phyloP scores from a whole-genome alignment of 2,113 vertebrate species.

The Oreochromis niloticus region DNA sequence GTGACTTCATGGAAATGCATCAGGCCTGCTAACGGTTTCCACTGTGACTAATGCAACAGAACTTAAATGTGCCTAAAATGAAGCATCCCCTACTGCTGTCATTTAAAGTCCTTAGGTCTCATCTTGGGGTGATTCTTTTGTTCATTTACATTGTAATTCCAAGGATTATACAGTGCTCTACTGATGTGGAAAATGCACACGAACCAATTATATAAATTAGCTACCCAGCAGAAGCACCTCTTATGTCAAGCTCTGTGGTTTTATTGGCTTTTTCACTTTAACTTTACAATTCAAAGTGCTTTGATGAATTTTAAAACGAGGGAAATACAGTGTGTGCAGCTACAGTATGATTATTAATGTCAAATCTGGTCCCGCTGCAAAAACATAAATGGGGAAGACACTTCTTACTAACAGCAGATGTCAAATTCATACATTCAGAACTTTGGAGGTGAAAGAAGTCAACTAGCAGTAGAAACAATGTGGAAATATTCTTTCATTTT shows the following conservation, averaged over 20 bases:
- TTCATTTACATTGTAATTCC: slow-evolving; percentile 2
- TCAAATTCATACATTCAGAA: not conserved
- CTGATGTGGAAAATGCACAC: not conserved
- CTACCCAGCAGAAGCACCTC: not conserved
- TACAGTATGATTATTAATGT: not conserved
- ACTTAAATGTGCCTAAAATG: not conserved
- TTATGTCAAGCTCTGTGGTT: not conserved
- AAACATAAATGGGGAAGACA: not conserved
- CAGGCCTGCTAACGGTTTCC: not conserved
- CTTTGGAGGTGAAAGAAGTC: not conserved
- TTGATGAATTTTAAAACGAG: not conserved
- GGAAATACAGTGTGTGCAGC: not conserved
- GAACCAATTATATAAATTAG: not conserved
- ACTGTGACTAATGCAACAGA: not conserved
- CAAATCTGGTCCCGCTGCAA: not conserved
- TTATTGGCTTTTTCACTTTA: not conserved
- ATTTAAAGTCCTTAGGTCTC: not conserved
- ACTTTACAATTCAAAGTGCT: not conserved
- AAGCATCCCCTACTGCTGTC: not conserved
- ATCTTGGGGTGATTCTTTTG: not conserved
- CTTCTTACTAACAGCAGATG: not conserved
- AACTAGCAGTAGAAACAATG: not conserved
- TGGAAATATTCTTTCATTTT: not conserved
- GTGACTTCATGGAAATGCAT: slow-evolving; percentile 26
- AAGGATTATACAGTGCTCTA: not conserved